A percentile compares a stretch with the other conserved stretches of the same genome.
Evolutionary conservation across 2,888 invertebrate species (phyloP).

Genomic region (Sisyra terminalis): DNA sequence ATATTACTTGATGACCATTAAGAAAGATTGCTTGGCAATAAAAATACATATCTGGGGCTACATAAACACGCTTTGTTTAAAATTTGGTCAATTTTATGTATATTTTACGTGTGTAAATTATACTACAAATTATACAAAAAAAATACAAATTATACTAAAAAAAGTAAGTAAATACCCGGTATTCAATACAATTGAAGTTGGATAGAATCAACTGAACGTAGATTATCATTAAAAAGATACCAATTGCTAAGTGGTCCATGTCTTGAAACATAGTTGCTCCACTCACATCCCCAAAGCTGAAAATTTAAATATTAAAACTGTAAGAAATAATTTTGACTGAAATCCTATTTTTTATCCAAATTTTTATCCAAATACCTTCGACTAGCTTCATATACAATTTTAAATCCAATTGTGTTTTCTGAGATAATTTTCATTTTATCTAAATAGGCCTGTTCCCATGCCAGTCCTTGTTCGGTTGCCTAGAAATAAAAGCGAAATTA

Average conservation of each 20-base stretch:
- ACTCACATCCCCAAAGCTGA: conserved; percentile 60
- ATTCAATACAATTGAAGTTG: conserved; percentile 56
- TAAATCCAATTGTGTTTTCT: conserved; percentile 24
- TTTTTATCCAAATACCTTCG: conserved; percentile 28
- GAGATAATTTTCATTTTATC: conserved; percentile 25
- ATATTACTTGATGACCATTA: no score
- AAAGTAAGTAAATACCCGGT: conserved; percentile 38
- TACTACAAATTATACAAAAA: no score
- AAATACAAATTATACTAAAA: no score
- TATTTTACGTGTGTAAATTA: no score
- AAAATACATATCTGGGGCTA: no score
- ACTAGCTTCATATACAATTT: conserved; percentile 39
- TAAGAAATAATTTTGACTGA: background rate
- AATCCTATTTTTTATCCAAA: background rate
- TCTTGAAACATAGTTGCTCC: conserved; percentile 55
- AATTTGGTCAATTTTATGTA: no score
- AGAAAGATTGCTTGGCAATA: no score
- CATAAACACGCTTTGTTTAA: no score
- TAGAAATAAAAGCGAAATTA: conserved; percentile 15
- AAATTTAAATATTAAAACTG: background rate
- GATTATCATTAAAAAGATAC: conserved; percentile 52
- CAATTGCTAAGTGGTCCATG: conserved; percentile 46
- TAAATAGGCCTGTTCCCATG: conserved; percentile 45
- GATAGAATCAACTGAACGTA: conserved; percentile 60
- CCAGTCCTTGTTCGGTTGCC: conserved; percentile 33